Conservation (phyloP, 2,113 vertebrate species). For the Ceyx melanurus region DNA sequence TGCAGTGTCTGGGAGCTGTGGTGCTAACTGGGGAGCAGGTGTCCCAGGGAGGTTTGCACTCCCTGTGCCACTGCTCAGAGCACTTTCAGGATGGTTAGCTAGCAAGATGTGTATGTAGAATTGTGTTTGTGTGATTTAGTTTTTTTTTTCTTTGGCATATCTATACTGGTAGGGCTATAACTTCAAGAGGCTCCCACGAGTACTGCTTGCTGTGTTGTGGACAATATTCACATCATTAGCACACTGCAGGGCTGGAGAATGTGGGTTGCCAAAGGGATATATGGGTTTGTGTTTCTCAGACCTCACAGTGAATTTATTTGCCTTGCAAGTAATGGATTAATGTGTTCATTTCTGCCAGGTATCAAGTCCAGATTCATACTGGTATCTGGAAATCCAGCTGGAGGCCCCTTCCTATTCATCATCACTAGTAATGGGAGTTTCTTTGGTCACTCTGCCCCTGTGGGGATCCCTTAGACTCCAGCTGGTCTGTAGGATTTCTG, state of each 20-base stretch:
- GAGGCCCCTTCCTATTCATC: background rate
- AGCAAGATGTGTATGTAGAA: background rate
- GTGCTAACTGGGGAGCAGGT: background rate
- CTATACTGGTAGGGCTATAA: background rate
- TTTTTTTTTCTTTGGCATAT: background rate
- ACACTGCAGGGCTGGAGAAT: background rate
- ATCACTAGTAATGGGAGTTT: background rate
- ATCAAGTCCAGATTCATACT: background rate
- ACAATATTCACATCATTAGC: background rate
- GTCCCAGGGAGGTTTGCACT: background rate
- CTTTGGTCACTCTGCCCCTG: background rate
- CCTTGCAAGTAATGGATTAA: background rate
- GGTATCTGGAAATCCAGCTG: background rate
- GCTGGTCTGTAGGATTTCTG: background rate
- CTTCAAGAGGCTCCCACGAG: background rate
- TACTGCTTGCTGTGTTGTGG: background rate
- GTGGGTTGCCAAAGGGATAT: background rate
- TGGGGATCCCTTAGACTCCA: background rate
- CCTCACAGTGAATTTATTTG: background rate
- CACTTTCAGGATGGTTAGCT: background rate
- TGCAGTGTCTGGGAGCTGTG: background rate
- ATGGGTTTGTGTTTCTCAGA: background rate
- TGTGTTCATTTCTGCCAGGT: background rate
- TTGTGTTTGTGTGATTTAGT: rapidly evolving
- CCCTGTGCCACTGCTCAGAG: background rate